Percentiles rank a stretch among this genome's conserved stretches.
phyloP scores from a whole-genome alignment of 2,797 vertebrate genomes.

The Artibeus lituratus region DNA sequence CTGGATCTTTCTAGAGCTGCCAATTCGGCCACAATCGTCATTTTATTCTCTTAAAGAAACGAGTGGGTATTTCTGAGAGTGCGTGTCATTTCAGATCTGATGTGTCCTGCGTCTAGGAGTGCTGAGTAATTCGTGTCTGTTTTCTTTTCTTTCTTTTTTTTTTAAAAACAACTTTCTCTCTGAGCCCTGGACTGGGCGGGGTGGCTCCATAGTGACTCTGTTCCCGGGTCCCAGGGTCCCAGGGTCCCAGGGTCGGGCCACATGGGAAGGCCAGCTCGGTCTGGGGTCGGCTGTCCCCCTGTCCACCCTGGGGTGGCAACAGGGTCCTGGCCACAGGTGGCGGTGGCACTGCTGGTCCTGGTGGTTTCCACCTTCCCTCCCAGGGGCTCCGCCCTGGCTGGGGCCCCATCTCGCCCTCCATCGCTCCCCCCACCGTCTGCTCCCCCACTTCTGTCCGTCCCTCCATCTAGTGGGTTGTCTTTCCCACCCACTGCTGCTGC shows the following conservation, averaged over 20 bases:
- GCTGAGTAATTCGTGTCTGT: slow-evolving; percentile 77
- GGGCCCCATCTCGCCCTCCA: background rate
- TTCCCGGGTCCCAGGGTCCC: background rate
- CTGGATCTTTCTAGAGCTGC: slow-evolving; percentile 52
- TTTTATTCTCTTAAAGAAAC: slow-evolving; percentile 72
- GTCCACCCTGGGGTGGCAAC: background rate
- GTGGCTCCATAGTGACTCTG: background rate
- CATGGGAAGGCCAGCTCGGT: background rate
- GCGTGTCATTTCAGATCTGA: slow-evolving; percentile 51
- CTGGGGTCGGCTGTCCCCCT: background rate
- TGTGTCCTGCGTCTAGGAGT: slow-evolving; percentile 71
- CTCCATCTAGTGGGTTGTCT: background rate
- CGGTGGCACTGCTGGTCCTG: background rate
- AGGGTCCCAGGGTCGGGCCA: background rate
- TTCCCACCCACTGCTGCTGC: too few relatives aligned
- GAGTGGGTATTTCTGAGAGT: slow-evolving; percentile 63
- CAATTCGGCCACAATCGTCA: slow-evolving; percentile 65
- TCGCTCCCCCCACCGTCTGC: accelerated
- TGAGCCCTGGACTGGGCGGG: slow-evolving; percentile 25
- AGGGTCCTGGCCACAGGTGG: background rate
- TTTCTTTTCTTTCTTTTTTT: too few relatives aligned
- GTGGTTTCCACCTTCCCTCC: background rate
- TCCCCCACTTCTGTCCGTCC: background rate
- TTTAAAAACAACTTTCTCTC: slow-evolving; percentile 70
- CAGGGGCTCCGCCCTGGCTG: background rate